These are phyloP conservation scores for Ceratothoa steindachneri DNA, from an alignment of 2,888 invertebrate genomes.

Conservation along the genomic window DNA sequence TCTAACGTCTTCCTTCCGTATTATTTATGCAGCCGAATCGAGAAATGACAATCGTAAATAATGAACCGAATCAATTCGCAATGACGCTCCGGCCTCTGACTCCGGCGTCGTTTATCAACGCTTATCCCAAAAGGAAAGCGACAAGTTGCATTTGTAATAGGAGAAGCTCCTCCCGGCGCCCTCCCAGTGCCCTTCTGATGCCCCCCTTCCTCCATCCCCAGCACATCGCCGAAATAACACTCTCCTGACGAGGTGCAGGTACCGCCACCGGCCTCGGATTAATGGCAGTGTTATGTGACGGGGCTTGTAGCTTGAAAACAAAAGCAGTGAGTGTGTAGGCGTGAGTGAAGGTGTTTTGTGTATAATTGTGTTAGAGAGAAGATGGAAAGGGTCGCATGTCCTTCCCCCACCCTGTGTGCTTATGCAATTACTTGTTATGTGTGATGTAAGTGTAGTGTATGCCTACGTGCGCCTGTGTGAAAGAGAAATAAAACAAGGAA, in stretches of 20 bases:
- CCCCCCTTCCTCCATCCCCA: no score
- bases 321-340: neutral
- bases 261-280: neutral
- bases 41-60: neutral
- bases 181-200: no score
- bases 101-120: neutral
- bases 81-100: neutral
- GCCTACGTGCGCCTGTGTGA: no score
- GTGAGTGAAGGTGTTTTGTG: neutral
- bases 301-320: neutral
- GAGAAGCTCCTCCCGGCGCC: neutral
- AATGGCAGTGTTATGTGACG: neutral
- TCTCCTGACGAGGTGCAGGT: neutral
- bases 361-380: neutral
- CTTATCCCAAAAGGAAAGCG: neutral
- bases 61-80: neutral
- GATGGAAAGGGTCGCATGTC: no score
- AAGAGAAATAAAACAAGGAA: no score
- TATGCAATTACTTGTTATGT: no score
- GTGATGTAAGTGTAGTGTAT: no score
- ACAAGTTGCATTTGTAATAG: neutral
- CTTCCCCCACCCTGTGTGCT: no score
- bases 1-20: no score
- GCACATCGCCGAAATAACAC: no score
- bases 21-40: neutral